Evolutionary conservation across 2,113 vertebrate species (phyloP), one percentile per base, ranked within the genome.

Genomic region (Otis tarda): DNA sequence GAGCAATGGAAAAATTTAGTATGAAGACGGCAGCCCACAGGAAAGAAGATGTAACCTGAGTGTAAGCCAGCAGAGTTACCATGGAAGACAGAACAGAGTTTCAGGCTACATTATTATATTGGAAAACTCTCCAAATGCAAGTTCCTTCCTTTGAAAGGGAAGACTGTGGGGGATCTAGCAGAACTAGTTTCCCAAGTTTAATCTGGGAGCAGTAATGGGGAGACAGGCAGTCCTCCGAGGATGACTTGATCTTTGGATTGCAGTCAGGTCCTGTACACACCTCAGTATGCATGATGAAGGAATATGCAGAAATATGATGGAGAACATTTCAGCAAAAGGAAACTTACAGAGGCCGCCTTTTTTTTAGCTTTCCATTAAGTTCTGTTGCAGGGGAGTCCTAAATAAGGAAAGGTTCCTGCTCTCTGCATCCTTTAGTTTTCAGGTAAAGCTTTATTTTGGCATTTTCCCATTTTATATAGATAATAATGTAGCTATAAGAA

Each of bases 121-220:
- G 61, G 28, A 85, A 87, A 76, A 64, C 8, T 65, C 31, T 25
- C 35, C 8, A 80, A 52, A 77, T 4, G 1, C 30, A 85, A 57
- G 22, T 41, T 67, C n/a, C 20, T 20, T 31, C 6, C 49, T 90
- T 76, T 55, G 19, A 88, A 71, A 87, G 9, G 9, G 17, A 78
- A 56, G 30, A 7, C 31, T 15, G 9, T 3, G 19, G 14, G 5
- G 3, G 2, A 69, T 19, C 31, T 3, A 59, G 28, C 2, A 5
- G 35, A 78, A 59, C 5, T 53, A 13, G 50, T 75, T 21, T 82
- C 35, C 31, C 37, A 63, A 7, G 3, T 49, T 37, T 31, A 39
- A 90, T 28, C 28, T 25, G 12, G 69, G 20, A 87, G 50, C 31
- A 65, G 69, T 53, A 71, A 77, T 1, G 8, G 52, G 14, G 13